Evolutionary conservation across 2,113 vertebrate species (phyloP), one percentile per base, ranked within the genome.

Genomic region (Plotosus lineatus): DNA sequence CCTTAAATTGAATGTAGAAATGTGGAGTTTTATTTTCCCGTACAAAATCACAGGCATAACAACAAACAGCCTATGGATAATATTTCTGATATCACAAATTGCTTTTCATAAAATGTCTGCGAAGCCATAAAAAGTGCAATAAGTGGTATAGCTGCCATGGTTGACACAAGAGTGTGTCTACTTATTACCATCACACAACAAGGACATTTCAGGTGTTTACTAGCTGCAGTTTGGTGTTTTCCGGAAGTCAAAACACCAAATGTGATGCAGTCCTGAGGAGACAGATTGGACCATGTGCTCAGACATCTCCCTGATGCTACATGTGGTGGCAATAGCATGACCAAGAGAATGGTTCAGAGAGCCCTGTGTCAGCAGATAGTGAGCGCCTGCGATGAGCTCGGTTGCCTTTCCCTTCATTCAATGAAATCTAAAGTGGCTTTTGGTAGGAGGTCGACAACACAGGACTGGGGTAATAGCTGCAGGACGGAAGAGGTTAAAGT

Each of bases 271-370:
- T 12, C 95, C 94, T 0, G 90, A 38, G 0, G 91, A 88, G 81
- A 98, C 91, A 0, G 88, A 92, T 36, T 78, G 89, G 81, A 94
- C 92, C 91, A 98, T 92, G 84, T 88, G 92, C 21, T 50, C 76
- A 0, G 93, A 94, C 87, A 90, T 93, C 75, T 85, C 12, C 36
- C 90, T 91, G 44, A 96, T 86, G 11, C 89, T 86, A 42, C 79
- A 88, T 0, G 96, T 95, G 0, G 94, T 95, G 51, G 84, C 86
- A 69, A 95, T 78, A 0, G 96, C 95, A 3, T 77, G 87, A 78
- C 84, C 78, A 85, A 98, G 91, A 0, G 94, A 93, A 17, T 31
- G 26, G 84, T 88, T 87, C 63, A 96, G 77, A 6, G 79, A 73
- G 42, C 3, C 0, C 42, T 66, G 48, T 65, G 3, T 90, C 88